These are phyloP conservation scores for Parazoanthus atlanticus DNA, from an alignment of 92 coral and sea anemone species.

Conservation along the genomic window DNA sequence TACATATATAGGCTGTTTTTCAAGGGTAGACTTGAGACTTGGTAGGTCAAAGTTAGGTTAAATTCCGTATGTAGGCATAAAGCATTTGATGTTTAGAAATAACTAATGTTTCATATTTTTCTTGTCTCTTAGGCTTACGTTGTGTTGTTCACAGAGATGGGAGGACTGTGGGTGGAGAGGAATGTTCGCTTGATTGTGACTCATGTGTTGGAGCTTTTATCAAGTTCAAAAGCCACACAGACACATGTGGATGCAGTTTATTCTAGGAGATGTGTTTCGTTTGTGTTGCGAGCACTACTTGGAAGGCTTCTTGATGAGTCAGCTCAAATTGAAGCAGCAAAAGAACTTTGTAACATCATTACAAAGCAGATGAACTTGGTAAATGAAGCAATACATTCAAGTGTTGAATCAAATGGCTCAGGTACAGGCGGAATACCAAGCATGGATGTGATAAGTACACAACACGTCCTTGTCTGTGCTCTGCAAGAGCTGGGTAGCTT, in stretches of 20 bases:
- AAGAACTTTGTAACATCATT: conserved; percentile 82
- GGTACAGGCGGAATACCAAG: conserved; percentile 68
- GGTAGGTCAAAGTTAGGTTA: too few species aligned
- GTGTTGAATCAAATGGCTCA: conserved; percentile 55
- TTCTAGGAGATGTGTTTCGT: conserved; percentile 94
- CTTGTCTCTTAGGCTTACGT: conserved; percentile 79
- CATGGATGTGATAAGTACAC: conserved; percentile 90
- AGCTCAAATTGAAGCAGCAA: conserved; percentile 96
- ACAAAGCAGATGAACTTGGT: conserved; percentile 92
- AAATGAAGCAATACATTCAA: conserved; percentile 70
- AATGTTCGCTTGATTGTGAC: conserved; percentile 84
- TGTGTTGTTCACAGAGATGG: conserved; percentile 92
- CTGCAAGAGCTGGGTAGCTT: conserved; percentile 95
- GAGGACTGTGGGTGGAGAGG: conserved; percentile 93
- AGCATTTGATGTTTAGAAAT: neutral
- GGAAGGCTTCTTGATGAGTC: conserved; percentile 95
- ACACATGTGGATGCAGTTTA: conserved; percentile 99
- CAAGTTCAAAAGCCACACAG: conserved; percentile 94
- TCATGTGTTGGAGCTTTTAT: conserved; percentile 90
- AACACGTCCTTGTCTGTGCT: conserved; percentile 95
- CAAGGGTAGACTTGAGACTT: too few species aligned
- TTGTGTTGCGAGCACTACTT: conserved; percentile 85
- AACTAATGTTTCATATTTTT: neutral
- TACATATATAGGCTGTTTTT: too few species aligned
- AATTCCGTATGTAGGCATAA: too few species aligned